Evolutionary conservation across 2,797 vertebrate species (phyloP), one percentile per base, ranked within the genome.

Genomic region (Hapalemur alaotrensis): DNA sequence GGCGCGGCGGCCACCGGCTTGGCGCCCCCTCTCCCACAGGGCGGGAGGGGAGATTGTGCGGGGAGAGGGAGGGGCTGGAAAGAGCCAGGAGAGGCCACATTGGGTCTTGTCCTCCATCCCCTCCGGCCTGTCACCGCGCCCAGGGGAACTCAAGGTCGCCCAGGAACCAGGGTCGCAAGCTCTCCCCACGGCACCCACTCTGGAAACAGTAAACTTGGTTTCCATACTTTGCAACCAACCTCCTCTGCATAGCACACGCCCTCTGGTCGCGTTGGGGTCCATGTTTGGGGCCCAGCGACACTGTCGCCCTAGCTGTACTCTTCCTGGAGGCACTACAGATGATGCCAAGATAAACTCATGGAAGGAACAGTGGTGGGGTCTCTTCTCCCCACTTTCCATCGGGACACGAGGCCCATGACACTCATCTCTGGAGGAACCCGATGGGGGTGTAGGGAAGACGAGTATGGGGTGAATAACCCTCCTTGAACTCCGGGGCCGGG

Each of bases 41-140:
- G 95, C 73, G 91, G 91, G 97, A 89, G 75, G 87, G 57, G 86
- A 82, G 80, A 72, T 32, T 69, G 69, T 50, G 85, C 28, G 18
- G 80, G 50, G 67, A 90, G 95, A 46, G 65, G 82, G 75, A 88
- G 84, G 70, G 65, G 85, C 79, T n/a, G 96, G 48, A 88, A 78
- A 79, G 95, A 89, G 57, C n/a, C 70, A 2, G 41, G 87, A 5
- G 92, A 93, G 93, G 95, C 97, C 14, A 25, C 78, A 4, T 20
- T 17, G 13, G 61, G 79, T 91, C 95, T 91, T 8, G 93, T 96
- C 91, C 92, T 83, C 67, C 96, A 96, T 72, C 94, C 73, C 69
- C 80, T 79, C 1, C 8, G 93, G 93, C 50, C 63, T 63, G 69
- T 82, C 97, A 17, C 73, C 4, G 85, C 20, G 23, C 76, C 80